Conservation (phyloP, 2,888 invertebrate genomes). For the Hoplodrina blanda region DNA sequence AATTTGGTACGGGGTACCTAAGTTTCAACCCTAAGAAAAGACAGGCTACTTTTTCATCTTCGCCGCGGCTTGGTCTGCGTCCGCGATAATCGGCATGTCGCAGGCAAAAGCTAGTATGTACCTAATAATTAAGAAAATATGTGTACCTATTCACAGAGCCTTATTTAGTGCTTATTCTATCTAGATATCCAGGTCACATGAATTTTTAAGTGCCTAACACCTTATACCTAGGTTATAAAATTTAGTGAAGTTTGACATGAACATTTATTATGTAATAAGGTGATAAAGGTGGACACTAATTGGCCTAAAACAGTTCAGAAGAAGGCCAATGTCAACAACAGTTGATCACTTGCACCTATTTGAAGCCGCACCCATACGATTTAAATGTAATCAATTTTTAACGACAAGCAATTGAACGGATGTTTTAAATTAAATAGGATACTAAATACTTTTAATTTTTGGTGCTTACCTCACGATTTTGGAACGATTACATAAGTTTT, state of each 20-base stretch:
- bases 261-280: constrained; percentile 46
- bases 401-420: constrained; percentile 39
- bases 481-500: constrained; percentile 2
- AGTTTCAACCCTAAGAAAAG: too few relatives aligned
- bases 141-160: constrained; percentile 23
- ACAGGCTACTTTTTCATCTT: too few relatives aligned
- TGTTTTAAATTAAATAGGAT: constrained; percentile 34
- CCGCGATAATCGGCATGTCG: too few relatives aligned
- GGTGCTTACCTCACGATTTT: constrained; percentile 25
- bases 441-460: constrained; percentile 19
- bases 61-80: too few relatives aligned
- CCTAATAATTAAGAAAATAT: constrained; percentile 25
- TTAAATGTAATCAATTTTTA: constrained; percentile 57
- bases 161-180: constrained; percentile 36
- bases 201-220: constrained; percentile 43
- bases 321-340: constrained; percentile 77
- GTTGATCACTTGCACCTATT: constrained; percentile 52
- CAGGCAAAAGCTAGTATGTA: not conserved
- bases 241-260: constrained; percentile 45
- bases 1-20: too few relatives aligned
- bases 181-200: constrained; percentile 55
- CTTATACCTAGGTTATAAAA: constrained; percentile 40
- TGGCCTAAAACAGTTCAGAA: constrained; percentile 71
- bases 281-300: constrained; percentile 62
- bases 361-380: constrained; percentile 68